Evolutionary conservation across 2,113 vertebrate genomes (phyloP).

Genomic region (Burhinus bistriatus): DNA sequence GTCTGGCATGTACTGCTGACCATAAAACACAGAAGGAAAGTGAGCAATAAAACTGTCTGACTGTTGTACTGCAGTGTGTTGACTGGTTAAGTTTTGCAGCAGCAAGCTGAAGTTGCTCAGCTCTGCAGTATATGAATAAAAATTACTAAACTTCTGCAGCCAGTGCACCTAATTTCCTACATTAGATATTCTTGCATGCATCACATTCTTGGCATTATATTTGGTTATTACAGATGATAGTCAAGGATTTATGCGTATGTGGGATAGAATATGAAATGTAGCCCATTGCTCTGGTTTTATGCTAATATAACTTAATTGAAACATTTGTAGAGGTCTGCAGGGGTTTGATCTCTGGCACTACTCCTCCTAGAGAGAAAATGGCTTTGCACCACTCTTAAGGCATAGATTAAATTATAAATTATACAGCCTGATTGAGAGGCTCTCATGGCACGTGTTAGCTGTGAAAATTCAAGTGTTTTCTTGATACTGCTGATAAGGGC

Average conservation of each 20-base stretch:
- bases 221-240: not conserved
- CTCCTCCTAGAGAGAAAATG: not conserved
- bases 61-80: constrained; percentile 6
- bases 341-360: not conserved
- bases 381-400: not conserved
- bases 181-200: not conserved
- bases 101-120: not conserved
- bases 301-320: not conserved
- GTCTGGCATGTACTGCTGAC: not conserved
- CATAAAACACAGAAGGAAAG: not conserved
- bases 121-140: constrained; percentile 25
- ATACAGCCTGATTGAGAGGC: not conserved
- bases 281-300: not conserved
- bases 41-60: not conserved
- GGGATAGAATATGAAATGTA: not conserved
- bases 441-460: not conserved
- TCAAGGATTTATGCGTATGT: not conserved
- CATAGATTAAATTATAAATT: not conserved
- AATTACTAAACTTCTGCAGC: not conserved
- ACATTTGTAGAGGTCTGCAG: not conserved
- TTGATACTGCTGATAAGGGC: not conserved
- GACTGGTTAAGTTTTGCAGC: not conserved
- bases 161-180: not conserved
- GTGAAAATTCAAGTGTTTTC: not conserved
- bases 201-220: not conserved